Evolutionary conservation across 2,113 vertebrate species (phyloP).

Genomic region (Tragelaphus buxtoni): DNA sequence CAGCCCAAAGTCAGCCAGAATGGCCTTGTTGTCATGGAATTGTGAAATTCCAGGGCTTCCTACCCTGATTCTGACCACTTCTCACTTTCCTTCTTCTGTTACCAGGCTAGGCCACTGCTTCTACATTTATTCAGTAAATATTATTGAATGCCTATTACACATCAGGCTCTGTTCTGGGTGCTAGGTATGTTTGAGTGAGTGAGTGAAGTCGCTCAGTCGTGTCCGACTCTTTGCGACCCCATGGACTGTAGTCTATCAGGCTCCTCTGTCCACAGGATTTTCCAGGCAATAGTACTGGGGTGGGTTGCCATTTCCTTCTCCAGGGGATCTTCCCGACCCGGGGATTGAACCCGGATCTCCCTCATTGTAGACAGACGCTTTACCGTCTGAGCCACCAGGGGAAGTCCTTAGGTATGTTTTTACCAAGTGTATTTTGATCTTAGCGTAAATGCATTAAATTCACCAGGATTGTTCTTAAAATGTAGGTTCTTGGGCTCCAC

Average conservation of each 20-base stretch:
- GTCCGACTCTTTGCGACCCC: too few relatives aligned
- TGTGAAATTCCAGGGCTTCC: neutral
- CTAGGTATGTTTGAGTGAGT: neutral
- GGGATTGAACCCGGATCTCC: too few relatives aligned
- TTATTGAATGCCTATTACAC: fast-evolving
- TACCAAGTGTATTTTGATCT: neutral
- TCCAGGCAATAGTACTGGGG: too few relatives aligned
- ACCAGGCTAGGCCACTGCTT: neutral
- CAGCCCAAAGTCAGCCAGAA: too few relatives aligned
- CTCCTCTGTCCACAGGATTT: too few relatives aligned
- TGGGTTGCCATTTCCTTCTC: too few relatives aligned
- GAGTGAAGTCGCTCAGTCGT: too few relatives aligned
- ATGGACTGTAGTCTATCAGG: too few relatives aligned
- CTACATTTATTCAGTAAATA: neutral
- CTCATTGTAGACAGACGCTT: too few relatives aligned
- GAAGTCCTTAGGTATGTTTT: neutral
- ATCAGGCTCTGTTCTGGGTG: neutral
- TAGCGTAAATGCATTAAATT: neutral
- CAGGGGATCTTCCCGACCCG: too few relatives aligned
- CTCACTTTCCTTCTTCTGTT: neutral
- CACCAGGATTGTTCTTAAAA: neutral
- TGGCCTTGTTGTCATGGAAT: neutral
- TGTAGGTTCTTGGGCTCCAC: neutral
- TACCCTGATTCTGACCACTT: neutral
- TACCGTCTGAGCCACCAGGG: too few relatives aligned